Conservation (phyloP, 2,888 invertebrate species). For the Pardosa pseudoannulata region DNA sequence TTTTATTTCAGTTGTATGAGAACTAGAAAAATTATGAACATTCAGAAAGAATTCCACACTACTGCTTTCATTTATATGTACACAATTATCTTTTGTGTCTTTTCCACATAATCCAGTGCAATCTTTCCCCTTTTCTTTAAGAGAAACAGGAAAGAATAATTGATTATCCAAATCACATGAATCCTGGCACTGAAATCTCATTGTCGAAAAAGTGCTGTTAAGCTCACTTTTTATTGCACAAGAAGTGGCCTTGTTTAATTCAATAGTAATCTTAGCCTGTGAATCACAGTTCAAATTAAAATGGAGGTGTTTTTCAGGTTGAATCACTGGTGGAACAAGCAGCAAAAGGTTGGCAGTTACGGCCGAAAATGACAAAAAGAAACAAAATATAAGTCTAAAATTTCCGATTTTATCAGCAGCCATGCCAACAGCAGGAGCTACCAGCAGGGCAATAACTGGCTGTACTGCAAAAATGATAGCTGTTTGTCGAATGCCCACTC, state of each 20-base stretch:
- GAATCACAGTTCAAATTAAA: constrained; percentile 18
- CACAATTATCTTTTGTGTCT: neutral
- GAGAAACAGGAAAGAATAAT: neutral
- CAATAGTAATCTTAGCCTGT: neutral
- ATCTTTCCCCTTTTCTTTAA: neutral
- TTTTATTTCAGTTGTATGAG: neutral
- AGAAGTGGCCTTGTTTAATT: neutral
- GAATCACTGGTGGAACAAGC: constrained; percentile 26
- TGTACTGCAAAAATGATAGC: constrained; percentile 88
- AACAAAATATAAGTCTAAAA: constrained; percentile 82
- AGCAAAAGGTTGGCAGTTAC: constrained; percentile 32
- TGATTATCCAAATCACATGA: neutral
- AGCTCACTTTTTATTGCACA: neutral
- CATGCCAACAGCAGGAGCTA: constrained; percentile 87
- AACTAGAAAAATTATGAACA: neutral
- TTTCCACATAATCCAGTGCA: neutral
- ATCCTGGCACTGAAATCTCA: constrained; percentile 4
- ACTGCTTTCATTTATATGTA: neutral
- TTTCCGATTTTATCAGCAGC: constrained; percentile 88
- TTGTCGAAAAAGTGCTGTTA: neutral
- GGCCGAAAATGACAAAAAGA: constrained; percentile 54
- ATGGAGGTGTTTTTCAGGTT: neutral
- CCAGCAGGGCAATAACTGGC: constrained; percentile 85
- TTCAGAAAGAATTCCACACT: neutral
- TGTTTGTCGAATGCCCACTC: constrained; percentile 87